phyloP scores from a whole-genome alignment of 2,888 invertebrate genomes.

The Chydorus sphaericus region DNA sequence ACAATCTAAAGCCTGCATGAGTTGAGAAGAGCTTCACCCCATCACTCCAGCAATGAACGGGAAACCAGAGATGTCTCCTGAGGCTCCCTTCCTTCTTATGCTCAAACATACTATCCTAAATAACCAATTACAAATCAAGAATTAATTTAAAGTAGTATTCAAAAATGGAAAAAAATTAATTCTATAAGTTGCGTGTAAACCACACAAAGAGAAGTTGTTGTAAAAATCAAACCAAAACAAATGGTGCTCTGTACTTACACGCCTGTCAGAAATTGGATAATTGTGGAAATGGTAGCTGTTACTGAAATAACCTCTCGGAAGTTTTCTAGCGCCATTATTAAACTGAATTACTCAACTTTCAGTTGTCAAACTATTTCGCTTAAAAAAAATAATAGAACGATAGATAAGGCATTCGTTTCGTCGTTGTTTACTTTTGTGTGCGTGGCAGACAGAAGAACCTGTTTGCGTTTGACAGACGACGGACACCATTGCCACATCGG shows the following conservation, averaged over 20 bases:
- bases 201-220: no score
- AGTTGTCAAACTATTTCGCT: no score
- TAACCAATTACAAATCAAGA: conserved; percentile 22
- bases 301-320: conserved; percentile 40
- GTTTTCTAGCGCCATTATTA: conserved; percentile 3
- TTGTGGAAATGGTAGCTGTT: conserved; percentile 57
- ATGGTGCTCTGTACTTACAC: conserved; percentile 65
- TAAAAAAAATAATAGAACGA: no score
- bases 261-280: conserved; percentile 71
- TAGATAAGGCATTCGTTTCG: no score
- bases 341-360: no score
- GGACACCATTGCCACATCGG: no score
- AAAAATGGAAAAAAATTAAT: no score
- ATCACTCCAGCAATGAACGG: conserved; percentile 62
- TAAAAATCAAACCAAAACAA: no score
- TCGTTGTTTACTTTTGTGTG: no score
- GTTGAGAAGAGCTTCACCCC: conserved; percentile 40
- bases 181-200: no score
- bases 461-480: no score
- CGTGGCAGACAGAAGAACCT: no score
- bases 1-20: conserved; percentile 6
- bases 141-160: background rate
- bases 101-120: conserved; percentile 59
- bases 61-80: conserved; percentile 57
- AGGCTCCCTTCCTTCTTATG: conserved; percentile 54